Conservation (phyloP, 1,140 invertebrate species). For the Polyergus mexicanus region DNA sequence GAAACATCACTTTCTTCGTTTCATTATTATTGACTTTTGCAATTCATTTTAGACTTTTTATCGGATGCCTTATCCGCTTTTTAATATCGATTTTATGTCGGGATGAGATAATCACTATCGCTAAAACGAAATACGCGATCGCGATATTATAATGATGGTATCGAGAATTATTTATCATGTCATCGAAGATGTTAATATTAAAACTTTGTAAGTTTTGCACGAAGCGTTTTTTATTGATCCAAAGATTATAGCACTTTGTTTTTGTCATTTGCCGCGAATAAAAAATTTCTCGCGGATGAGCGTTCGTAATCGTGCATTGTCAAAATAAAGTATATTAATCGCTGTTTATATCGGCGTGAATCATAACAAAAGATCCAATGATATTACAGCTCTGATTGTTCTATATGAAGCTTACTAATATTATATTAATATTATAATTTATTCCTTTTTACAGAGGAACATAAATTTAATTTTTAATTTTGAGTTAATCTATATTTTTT, state of each 20-base stretch:
- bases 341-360: neutral
- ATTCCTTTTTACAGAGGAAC: neutral
- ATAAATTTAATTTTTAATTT: neutral
- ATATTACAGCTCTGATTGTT: neutral
- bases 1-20: neutral
- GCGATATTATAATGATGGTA: too few relatives aligned
- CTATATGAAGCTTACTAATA: neutral
- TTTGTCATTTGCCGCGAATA: constrained; percentile 16
- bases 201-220: neutral
- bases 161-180: too few relatives aligned
- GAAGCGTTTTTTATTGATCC: constrained; percentile 6
- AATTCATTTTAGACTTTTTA: neutral
- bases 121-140: neutral
- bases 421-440: neutral
- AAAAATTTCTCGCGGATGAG: neutral
- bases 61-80: neutral
- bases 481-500: neutral
- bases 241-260: neutral
- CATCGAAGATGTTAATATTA: neutral
- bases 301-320: neutral
- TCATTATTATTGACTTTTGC: neutral
- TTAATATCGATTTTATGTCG: constrained; percentile 26
- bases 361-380: constrained; percentile 17
- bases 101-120: neutral
- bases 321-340: constrained; percentile 7